A percentile compares a stretch with the other conserved stretches of the same genome.
These are phyloP conservation scores for Oscheius onirici DNA, from an alignment of 2,888 invertebrate genomes.

Conservation along the genomic window DNA sequence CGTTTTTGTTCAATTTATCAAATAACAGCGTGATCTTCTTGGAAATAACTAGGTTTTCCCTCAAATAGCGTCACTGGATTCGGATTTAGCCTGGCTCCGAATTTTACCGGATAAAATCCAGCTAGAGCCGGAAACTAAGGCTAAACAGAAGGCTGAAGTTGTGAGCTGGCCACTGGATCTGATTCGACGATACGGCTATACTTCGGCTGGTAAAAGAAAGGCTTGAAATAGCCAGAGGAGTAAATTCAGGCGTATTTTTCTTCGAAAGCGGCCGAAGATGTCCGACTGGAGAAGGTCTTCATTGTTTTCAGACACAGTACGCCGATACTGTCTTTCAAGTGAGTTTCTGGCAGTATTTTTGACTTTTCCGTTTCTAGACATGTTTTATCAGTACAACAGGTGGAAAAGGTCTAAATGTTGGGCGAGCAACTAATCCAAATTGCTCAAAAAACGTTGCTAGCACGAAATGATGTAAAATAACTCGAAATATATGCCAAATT, in stretches of 20 bases:
- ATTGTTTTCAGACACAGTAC: conserved; percentile 67
- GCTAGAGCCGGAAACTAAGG: conserved; percentile 32
- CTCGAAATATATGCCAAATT: neutral
- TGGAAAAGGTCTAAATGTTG: no score
- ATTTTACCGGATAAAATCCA: conserved; percentile 21
- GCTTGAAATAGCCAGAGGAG: conserved; percentile 48
- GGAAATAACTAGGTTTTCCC: no score
- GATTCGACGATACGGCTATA: conserved; percentile 67
- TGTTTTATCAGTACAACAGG: no score
- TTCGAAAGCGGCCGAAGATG: conserved; percentile 68
- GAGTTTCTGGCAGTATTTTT: no score
- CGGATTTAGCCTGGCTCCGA: conserved; percentile 59
- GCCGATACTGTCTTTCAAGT: conserved; percentile 68
- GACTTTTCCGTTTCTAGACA: neutral
- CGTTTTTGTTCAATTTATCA: neutral
- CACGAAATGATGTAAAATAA: no score
- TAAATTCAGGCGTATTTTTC: conserved; percentile 62
- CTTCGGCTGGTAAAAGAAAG: conserved; percentile 52
- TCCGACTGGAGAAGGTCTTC: conserved; percentile 67
- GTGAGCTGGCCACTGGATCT: conserved; percentile 64
- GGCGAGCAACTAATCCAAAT: no score
- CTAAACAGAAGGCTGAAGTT: conserved; percentile 51
- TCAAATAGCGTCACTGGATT: no score
- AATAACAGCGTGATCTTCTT: neutral
- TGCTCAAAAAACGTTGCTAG: no score